phyloP scores from a whole-genome alignment of 2,113 vertebrate genomes.

The Colistium nudipinnis region DNA sequence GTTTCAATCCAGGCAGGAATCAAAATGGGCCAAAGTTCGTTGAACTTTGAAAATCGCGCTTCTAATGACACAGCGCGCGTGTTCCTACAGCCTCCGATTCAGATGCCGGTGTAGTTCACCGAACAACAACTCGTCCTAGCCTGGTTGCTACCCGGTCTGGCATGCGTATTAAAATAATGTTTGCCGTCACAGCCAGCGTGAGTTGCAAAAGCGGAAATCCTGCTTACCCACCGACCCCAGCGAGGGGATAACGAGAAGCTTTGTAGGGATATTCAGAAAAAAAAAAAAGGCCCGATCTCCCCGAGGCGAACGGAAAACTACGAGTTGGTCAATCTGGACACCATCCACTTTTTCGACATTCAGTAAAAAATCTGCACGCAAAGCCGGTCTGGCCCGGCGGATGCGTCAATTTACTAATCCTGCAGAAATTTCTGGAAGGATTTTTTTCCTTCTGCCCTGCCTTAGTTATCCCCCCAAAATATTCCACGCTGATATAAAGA shows the following conservation, averaged over 20 bases:
- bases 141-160: constrained; percentile 74
- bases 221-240: constrained; percentile 79
- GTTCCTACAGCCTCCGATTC: neutral
- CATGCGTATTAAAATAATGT: constrained; percentile 76
- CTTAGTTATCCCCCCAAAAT: neutral
- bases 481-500: neutral
- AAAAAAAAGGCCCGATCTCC: constrained; percentile 53
- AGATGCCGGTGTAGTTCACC: constrained; percentile 13
- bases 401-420: constrained; percentile 4
- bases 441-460: neutral
- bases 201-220: constrained; percentile 81
- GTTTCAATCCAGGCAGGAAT: constrained; percentile 58
- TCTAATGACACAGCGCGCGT: constrained; percentile 41
- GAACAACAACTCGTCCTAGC: constrained; percentile 45
- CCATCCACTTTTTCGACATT: constrained; percentile 22
- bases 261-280: constrained; percentile 54
- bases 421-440: neutral
- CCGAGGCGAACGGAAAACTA: constrained; percentile 56
- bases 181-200: constrained; percentile 57
- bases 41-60: constrained; percentile 41
- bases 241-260: constrained; percentile 71
- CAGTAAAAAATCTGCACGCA: constrained; percentile 25
- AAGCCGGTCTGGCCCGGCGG: neutral
- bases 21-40: constrained; percentile 68
- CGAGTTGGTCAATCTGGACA: constrained; percentile 30